Base-by-base conservation (phyloP, 2,113 vertebrate species). In the Paratilapia polleni region DNA sequence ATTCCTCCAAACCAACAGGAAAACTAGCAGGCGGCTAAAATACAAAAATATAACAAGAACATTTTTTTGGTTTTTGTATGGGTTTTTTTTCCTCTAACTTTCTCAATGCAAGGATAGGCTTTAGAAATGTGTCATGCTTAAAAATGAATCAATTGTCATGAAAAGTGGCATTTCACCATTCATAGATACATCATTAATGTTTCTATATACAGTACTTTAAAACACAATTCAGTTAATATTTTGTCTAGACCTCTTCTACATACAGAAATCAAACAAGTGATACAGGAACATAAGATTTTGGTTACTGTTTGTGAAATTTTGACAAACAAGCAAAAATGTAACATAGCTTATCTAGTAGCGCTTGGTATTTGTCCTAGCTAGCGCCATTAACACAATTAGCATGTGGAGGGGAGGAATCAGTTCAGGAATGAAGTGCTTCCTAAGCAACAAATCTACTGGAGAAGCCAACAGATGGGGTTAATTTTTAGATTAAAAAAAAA, bases 101-200 rank as follows among this genome's bases (percentile, higher is more conserved):
- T 82, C 96, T 95, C 88, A 93, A 96, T 96, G 95, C 96, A 92
- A 93, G 89, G 90, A 89, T 93, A 94, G 96, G 96, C 94, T 96
- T 95, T 96, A 96, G 96, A 97, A 98, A 97, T 96, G 96, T 96
- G 95, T 97, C 97, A 97, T 97, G 97, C 97, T 97, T 96, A 96
- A 96, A 97, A 94, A 97, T 95, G 92, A 96, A 97, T 94, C 94
- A 93, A 54, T 94, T 97, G 95, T 94, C 87, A 88, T 93, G 90
- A 97, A 97, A 97, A 97, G 96, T 98, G 97, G 97, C 97, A 95
- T 97, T 96, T 97, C 95, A 98, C 96, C 96, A 82, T 88, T 64
- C 96, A 97, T 96, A 96, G 96, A 96, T 95, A 96, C 96, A 84
- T 95, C 64, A 84, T 95, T 96, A 96, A 96, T 85, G 74, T 68